phyloP scores from a whole-genome alignment of 1,140 invertebrate species.

The Babylonia areolata region DNA sequence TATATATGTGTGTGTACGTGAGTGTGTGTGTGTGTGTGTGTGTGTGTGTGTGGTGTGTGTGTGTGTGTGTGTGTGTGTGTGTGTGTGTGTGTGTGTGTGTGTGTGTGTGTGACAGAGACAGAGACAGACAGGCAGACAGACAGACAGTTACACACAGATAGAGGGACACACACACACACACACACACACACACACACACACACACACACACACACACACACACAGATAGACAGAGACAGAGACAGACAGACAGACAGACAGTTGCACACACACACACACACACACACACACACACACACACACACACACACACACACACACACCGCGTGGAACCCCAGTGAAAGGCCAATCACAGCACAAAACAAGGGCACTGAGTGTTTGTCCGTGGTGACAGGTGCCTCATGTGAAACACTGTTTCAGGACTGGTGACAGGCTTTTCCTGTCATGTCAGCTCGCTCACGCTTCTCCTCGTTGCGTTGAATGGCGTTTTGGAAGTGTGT shows the following conservation, averaged over 20 bases:
- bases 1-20: not conserved
- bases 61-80: no score
- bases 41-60: no score
- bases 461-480: no score
- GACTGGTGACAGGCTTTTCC: no score
- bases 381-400: not conserved
- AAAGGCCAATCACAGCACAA: not conserved
- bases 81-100: no score
- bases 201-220: slow-evolving; percentile 11
- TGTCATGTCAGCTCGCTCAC: no score
- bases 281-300: not conserved
- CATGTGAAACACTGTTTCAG: not conserved
- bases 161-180: not conserved
- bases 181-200: slow-evolving; percentile 12
- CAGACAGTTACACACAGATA: no score
- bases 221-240: not conserved
- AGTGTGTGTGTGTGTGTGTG: no score
- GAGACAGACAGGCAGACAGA: not conserved
- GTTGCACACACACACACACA: not conserved
- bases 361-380: not conserved
- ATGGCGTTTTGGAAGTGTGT: no score
- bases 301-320: not conserved
- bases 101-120: not conserved
- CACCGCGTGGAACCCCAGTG: not conserved
- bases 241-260: not conserved